Percentiles rank a stretch among this genome's conserved stretches.
phyloP scores from a whole-genome alignment of 1,140 invertebrate species.

The Leguminivora glycinivorella region DNA sequence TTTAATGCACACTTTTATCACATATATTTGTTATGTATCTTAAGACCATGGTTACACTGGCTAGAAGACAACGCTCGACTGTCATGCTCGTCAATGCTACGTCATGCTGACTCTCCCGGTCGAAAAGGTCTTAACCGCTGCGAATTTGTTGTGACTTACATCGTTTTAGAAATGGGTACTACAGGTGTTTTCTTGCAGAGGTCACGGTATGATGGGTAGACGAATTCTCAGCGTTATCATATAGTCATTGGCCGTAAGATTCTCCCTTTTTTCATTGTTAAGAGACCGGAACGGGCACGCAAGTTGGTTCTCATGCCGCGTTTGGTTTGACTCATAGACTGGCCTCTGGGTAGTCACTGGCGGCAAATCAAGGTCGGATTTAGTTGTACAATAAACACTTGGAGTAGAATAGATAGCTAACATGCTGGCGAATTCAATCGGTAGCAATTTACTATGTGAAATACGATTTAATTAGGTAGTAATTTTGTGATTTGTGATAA shows the following conservation, averaged over 20 bases:
- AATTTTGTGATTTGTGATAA: no score
- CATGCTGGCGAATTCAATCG: background rate
- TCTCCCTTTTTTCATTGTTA: conserved; percentile 66
- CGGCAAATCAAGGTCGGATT: conserved; percentile 16
- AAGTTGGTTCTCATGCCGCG: conserved; percentile 58
- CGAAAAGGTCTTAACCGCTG: background rate
- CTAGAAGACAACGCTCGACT: background rate
- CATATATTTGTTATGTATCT: background rate
- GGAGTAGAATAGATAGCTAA: background rate
- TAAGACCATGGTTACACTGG: background rate
- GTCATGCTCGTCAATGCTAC: background rate
- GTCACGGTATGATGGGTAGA: conserved; percentile 46
- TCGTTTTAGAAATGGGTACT: conserved; percentile 28
- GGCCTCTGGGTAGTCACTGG: conserved; percentile 9
- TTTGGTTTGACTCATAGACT: conserved; percentile 42
- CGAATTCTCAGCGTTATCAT: conserved; percentile 52
- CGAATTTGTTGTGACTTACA: background rate
- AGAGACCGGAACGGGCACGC: conserved; percentile 64
- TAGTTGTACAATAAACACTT: background rate
- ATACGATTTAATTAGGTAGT: no score
- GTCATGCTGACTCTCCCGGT: background rate
- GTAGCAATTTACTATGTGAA: background rate
- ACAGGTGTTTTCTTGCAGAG: conserved; percentile 28
- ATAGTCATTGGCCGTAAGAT: conserved; percentile 53
- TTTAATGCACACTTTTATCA: background rate